A percentile compares a stretch with the other conserved stretches of the same genome.
phyloP scores from a whole-genome alignment of 1,140 invertebrate genomes.

The Aphis craccivora region DNA sequence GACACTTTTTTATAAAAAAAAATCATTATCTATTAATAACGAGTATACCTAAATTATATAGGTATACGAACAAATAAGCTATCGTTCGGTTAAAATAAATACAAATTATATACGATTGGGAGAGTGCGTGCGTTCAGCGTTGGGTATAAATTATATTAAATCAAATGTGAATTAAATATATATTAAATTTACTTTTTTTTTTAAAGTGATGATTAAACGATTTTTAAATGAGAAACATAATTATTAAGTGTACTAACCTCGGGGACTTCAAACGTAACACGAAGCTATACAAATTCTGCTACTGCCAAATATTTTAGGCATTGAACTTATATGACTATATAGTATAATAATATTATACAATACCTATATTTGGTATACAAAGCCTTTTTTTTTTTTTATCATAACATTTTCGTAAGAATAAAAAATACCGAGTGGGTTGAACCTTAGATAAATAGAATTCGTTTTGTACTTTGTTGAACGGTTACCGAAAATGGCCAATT shows the following conservation, averaged over 20 bases:
- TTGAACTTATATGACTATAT: background rate
- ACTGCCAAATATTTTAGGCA: background rate
- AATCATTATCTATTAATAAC: background rate
- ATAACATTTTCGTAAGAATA: background rate
- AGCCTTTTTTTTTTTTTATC: background rate
- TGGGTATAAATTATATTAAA: no score
- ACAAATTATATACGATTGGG: no score
- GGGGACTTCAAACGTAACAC: background rate
- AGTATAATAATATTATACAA: background rate
- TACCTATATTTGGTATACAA: background rate
- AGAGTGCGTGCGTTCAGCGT: no score
- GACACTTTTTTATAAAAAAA: background rate
- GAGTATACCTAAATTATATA: background rate
- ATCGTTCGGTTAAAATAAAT: no score
- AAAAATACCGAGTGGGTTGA: background rate
- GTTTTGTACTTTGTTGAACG: background rate
- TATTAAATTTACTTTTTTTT: background rate
- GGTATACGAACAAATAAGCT: background rate
- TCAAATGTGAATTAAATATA: background rate
- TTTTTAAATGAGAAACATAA: background rate
- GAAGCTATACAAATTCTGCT: background rate
- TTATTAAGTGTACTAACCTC: background rate
- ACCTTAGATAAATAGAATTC: constrained; percentile 11
- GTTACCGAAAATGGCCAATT: background rate
- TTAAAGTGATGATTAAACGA: background rate